phyloP scores from a whole-genome alignment of 2,113 vertebrate genomes.

The Esox niger region DNA sequence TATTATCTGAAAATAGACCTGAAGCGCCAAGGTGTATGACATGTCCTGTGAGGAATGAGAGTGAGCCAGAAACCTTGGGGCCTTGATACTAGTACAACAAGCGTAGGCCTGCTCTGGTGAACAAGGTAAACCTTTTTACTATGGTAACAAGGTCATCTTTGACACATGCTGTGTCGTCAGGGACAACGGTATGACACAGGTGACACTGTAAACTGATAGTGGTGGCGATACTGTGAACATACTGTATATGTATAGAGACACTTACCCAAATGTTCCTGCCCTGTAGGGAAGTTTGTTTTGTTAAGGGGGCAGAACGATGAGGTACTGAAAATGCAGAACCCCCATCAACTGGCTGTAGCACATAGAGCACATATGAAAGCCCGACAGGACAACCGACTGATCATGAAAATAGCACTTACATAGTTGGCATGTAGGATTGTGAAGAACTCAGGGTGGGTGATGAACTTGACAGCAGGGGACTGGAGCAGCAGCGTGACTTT shows the following conservation, averaged over 20 bases:
- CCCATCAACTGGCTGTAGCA: too few species aligned
- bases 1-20: background rate
- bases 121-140: background rate
- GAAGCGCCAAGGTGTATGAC: background rate
- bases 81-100: background rate
- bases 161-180: background rate
- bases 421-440: slow-evolving; percentile 94
- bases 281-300: background rate
- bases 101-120: too few species aligned
- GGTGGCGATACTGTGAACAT: background rate
- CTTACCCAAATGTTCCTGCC: background rate
- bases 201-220: background rate
- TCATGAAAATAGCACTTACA: slow-evolving; percentile 71
- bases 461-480: slow-evolving; percentile 95
- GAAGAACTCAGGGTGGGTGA: slow-evolving; percentile 97
- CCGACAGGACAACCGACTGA: too few species aligned
- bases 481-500: slow-evolving; percentile 94
- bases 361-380: background rate
- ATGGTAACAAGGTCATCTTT: background rate
- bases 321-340: background rate
- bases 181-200: background rate
- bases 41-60: too few species aligned
- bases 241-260: background rate
- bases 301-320: background rate
- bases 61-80: too few species aligned